Conservation (phyloP, 2,888 invertebrate species). For the Romanomermis culicivorax region DNA sequence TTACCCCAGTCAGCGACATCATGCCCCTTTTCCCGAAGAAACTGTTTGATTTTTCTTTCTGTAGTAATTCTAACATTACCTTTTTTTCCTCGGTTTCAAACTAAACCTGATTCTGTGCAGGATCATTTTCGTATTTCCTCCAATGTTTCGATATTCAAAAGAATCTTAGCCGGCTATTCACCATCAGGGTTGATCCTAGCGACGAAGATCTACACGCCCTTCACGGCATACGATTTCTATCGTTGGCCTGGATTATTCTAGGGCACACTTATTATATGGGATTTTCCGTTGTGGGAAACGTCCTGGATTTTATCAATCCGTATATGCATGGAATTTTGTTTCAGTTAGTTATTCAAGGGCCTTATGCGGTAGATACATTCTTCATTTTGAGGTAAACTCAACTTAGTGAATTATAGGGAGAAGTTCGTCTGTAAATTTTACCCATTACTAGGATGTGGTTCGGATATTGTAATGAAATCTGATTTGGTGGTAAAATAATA, state of each 20-base stretch:
- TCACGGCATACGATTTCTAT: background rate
- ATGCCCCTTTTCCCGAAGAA: no score
- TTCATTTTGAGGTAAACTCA: constrained; percentile 3
- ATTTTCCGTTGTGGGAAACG: background rate
- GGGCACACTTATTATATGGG: constrained; percentile 1
- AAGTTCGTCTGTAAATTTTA: no score
- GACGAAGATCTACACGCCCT: background rate
- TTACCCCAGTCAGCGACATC: no score
- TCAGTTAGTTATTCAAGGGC: background rate
- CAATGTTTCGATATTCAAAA: background rate
- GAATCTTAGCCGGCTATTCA: background rate
- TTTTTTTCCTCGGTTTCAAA: no score
- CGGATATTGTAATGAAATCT: no score
- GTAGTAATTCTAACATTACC: no score
- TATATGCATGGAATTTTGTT: background rate
- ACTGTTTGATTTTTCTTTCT: no score
- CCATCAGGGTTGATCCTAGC: background rate
- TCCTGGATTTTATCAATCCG: background rate
- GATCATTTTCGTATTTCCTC: background rate
- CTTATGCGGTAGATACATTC: constrained; percentile 1
- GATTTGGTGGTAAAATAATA: no score
- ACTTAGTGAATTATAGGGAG: no score
- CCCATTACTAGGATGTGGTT: no score
- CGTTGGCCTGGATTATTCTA: constrained; percentile 3
- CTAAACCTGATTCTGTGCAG: no score